Evolutionary conservation across 2,113 vertebrate species (phyloP).

Genomic region (Gallinago paraguaiae): DNA sequence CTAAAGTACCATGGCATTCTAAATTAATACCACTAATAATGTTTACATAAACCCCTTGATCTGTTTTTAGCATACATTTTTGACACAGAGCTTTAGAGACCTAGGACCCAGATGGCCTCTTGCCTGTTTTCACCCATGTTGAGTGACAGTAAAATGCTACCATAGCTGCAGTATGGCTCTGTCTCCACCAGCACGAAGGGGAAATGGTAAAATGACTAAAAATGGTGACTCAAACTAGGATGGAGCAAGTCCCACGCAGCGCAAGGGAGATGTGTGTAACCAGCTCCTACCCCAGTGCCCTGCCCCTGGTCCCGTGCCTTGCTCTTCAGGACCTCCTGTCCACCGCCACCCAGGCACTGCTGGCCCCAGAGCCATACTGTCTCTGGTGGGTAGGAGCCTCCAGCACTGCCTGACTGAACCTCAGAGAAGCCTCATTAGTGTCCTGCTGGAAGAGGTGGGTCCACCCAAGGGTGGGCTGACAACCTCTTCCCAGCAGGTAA

Average conservation of each 20-base stretch:
- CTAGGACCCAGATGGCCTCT: neutral
- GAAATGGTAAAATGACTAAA: neutral
- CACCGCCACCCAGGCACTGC: accelerated
- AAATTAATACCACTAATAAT: neutral
- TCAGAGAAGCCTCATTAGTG: neutral
- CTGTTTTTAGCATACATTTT: neutral
- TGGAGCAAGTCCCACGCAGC: neutral
- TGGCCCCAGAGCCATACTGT: neutral
- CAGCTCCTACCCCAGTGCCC: neutral
- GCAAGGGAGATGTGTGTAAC: accelerated
- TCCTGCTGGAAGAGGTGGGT: neutral
- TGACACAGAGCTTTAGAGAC: neutral
- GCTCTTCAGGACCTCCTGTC: neutral
- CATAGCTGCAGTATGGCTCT: neutral
- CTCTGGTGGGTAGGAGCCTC: neutral
- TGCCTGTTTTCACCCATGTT: neutral
- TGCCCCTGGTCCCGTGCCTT: neutral
- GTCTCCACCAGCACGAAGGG: neutral
- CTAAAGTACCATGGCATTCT: neutral
- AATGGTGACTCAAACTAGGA: too few species aligned
- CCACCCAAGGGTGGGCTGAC: neutral
- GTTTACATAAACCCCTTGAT: neutral
- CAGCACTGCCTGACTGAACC: neutral
- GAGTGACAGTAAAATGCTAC: neutral
- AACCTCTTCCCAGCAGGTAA: neutral